phyloP scores from a whole-genome alignment of 53 echinoderm and acorn worm genomes.

The Zoroaster sp. region DNA sequence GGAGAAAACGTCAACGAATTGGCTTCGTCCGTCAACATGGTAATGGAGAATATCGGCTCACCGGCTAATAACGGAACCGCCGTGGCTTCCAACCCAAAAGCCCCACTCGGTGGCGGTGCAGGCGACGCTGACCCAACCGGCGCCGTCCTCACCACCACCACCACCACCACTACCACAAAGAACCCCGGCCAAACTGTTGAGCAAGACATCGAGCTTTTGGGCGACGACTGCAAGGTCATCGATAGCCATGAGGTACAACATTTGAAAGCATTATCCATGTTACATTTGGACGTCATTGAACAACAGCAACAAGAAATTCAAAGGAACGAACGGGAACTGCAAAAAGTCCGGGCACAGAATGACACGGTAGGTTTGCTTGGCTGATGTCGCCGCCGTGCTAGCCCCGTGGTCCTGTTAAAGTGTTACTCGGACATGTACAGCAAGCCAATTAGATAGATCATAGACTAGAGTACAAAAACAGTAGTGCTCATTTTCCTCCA shows the following conservation, averaged over 20 bases:
- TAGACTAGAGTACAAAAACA: too few species aligned
- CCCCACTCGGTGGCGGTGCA: not conserved
- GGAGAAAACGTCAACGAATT: conserved; percentile 46
- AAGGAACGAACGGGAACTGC: conserved; percentile 73
- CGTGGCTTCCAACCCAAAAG: conserved; percentile 30
- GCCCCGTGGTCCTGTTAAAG: not conserved
- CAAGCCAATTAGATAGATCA: too few species aligned
- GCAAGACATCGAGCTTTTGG: not conserved
- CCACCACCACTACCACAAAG: conserved; percentile 17
- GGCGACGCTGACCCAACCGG: conserved; percentile 39
- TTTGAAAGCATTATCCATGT: conserved; percentile 87
- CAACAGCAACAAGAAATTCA: conserved; percentile 84
- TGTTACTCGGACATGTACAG: not conserved
- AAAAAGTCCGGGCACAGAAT: conserved; percentile 86
- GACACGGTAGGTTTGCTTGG: conserved; percentile 76
- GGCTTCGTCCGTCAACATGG: conserved; percentile 55
- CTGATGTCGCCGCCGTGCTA: not conserved
- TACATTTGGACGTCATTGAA: conserved; percentile 95
- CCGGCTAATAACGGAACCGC: conserved; percentile 23
- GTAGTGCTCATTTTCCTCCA: too few species aligned
- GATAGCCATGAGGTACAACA: conserved; percentile 76
- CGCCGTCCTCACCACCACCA: not conserved
- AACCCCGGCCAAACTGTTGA: not conserved
- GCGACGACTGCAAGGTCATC: conserved; percentile 3
- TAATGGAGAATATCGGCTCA: conserved; percentile 21